These are phyloP conservation scores for Saccopteryx bilineata DNA, from an alignment of 2,113 vertebrate genomes.

Conservation along the genomic window DNA sequence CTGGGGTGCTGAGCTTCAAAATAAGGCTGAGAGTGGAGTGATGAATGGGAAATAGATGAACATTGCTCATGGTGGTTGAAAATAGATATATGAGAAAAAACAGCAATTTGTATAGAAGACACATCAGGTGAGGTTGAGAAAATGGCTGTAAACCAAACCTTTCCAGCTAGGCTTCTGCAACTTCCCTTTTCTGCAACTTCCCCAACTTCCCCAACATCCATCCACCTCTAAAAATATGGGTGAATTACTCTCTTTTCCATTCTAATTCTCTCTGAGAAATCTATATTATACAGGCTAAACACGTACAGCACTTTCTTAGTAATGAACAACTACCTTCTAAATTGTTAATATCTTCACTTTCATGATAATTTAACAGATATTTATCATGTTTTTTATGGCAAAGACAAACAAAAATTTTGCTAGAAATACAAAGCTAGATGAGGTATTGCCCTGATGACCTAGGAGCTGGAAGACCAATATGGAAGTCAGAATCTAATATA, in stretches of 20 bases:
- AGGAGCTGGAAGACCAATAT: neutral
- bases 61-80: neutral
- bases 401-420: neutral
- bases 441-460: neutral
- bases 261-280: neutral
- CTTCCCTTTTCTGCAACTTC: neutral
- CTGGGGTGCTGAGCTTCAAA: fast-evolving
- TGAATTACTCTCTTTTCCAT: neutral
- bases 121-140: no score
- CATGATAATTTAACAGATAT: neutral
- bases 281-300: fast-evolving
- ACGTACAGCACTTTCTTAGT: neutral
- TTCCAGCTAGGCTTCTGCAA: neutral
- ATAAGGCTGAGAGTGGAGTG: neutral
- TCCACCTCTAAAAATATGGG: neutral
- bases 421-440: neutral
- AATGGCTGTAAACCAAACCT: neutral
- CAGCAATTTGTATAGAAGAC: neutral
- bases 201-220: fast-evolving
- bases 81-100: neutral
- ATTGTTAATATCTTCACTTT: neutral
- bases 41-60: fast-evolving
- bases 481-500: no score
- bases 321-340: neutral
- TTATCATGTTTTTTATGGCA: neutral